Percentiles rank a stretch among this genome's conserved stretches.
phyloP scores from a whole-genome alignment of 1,140 invertebrate species.

The Chironomus striatipennis region DNA sequence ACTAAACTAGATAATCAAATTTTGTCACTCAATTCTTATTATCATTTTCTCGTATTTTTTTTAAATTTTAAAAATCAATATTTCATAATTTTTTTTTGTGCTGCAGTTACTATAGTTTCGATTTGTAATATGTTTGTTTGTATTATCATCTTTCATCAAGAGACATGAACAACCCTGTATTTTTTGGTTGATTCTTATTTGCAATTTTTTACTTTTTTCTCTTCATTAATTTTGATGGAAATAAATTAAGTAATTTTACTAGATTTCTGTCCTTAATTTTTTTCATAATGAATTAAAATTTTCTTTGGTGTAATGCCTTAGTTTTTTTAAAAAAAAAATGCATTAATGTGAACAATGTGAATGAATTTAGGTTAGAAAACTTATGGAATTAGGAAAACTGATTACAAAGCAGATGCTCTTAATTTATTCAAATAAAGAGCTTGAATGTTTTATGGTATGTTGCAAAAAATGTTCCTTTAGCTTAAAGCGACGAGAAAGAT shows the following conservation, averaged over 20 bases:
- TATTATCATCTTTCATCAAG: background rate
- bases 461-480: too few relatives aligned
- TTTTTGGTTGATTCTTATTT: constrained; percentile 1
- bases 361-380: too few relatives aligned
- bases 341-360: too few relatives aligned
- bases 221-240: background rate
- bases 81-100: background rate
- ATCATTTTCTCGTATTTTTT: background rate
- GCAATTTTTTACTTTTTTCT: background rate
- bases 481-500: too few relatives aligned
- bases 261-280: background rate
- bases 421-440: too few relatives aligned
- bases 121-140: background rate
- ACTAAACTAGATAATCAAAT: too few relatives aligned
- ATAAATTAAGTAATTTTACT: background rate
- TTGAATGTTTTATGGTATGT: too few relatives aligned
- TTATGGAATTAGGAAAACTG: too few relatives aligned
- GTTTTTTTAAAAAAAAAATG: too few relatives aligned
- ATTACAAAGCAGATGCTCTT: too few relatives aligned
- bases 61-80: background rate
- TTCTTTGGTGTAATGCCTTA: too few relatives aligned
- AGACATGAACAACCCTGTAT: constrained; percentile 22
- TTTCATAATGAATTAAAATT: background rate
- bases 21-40: too few relatives aligned
- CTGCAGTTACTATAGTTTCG: background rate